Conservation (phyloP, 2,888 invertebrate genomes). For the Sminthurinus aureus region DNA sequence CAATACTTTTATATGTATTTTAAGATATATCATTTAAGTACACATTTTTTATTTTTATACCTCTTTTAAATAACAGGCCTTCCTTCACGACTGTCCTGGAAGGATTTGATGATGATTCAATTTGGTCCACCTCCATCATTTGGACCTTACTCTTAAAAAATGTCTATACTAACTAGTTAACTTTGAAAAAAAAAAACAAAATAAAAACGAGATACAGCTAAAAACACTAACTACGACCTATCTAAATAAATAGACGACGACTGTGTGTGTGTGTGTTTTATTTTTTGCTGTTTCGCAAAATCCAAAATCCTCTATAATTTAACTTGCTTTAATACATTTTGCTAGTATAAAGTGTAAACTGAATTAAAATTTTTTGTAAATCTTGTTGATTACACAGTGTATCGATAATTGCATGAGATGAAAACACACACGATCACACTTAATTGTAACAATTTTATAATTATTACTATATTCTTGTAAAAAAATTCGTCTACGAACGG, state of each 20-base stretch:
- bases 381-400: too few relatives aligned
- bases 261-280: neutral
- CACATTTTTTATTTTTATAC: constrained; percentile 31
- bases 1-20: neutral
- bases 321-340: neutral
- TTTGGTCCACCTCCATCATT: constrained; percentile 11
- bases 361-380: too few relatives aligned
- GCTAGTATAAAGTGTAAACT: too few relatives aligned
- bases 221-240: neutral
- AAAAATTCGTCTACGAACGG: too few relatives aligned
- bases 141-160: neutral
- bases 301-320: too few relatives aligned
- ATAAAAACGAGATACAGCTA: neutral
- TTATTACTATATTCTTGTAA: too few relatives aligned
- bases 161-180: too few relatives aligned
- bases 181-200: neutral
- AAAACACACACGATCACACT: too few relatives aligned
- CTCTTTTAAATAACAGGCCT: constrained; percentile 56
- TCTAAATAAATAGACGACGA: too few relatives aligned
- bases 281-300: neutral
- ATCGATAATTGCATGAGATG: too few relatives aligned
- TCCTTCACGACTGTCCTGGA: constrained; percentile 49
- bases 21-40: neutral
- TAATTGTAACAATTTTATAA: too few relatives aligned
- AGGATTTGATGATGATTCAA: constrained; percentile 18